Base-by-base conservation (phyloP, 1,140 invertebrate genomes). In the Drosophila gunungcola region DNA sequence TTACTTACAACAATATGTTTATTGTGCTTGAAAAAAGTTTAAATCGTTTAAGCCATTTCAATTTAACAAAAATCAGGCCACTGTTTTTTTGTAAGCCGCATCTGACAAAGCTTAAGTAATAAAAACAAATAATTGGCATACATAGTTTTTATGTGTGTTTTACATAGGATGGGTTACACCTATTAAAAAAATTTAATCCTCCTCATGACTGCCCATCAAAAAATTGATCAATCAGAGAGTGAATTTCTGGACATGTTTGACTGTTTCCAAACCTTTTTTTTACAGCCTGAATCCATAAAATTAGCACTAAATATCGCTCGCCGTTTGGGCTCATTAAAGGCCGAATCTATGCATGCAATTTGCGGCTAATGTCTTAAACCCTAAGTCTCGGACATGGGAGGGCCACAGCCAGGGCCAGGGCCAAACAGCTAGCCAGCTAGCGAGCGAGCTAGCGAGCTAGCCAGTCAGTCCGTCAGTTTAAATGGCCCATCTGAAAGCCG, bases 321-420 rank as follows among this genome's bases (percentile, higher is more conserved):
- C 57, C 43, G 51, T 39, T 49, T 21, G 29, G 5, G 48, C 84
- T 86, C 75, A 86, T 86, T 86, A 83, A 81, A 83, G 63, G 63
- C 67, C 72, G 62, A 88, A 88, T 88, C 83, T 83, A 83, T 88
- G 84, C 83, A 88, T 89, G 72, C 79, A 69, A 86, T 81, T 86
- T 70, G 64, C 51, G 63, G 54, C 57, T 67, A 62, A 60, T 73
- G 67, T 73, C 54, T 36, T 64, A 82, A 83, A 69, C 67, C 61
- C 54, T 53, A 73, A 78, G 61, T 39, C 49, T 41, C 27, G 41
- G 34, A 52, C 29, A 57, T 56, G 42, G 49, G 29, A 56, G 25
- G 73, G 29, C 56, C 60, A 73, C 45, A 57, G 64, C 52, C 45
- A 42, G 25, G 53, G 46, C 46, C 46, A 49, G 12, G 9, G 42